Base-by-base conservation (phyloP, 2,888 invertebrate species). In the Cyrtodaria siliqua region DNA sequence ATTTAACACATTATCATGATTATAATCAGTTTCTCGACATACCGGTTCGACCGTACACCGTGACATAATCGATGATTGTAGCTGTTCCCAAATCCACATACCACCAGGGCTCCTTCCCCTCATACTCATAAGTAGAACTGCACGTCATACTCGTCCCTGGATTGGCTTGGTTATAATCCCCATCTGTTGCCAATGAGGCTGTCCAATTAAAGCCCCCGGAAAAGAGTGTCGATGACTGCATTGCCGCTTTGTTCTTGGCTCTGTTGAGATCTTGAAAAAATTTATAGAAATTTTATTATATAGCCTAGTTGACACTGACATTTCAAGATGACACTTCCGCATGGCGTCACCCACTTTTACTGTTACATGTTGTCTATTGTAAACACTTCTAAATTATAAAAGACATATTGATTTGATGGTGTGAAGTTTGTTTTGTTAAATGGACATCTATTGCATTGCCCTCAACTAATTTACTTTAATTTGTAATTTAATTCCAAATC, bases 191-290 rank as follows among this genome's bases (percentile, higher is more conserved):
- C 2, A 66, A 18, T 0, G 38, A 52, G 3, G 79, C 49, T 14
- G 42, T 63, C 67, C 61, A 74, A 20, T 20, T 1, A 26, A 79
- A 73, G 0, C 68, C 70, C 16, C 26, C 38, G 8, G 33, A 20
- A 16, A 26, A 12, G n/a, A 42, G 12, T 4, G 74, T 71, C 0
- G 63, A 60, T 14, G 79, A 79, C 38, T 79, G 79, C 1, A 14
- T 57, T 1, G 79, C 47, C 9, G 49, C 52, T 49, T 74, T 79
- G 6, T 56, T 64, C 38, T 33, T 62, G 12, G 79, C 74, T 18
- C 70, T 42, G 26, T 74, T 79, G 18, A 59, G 49, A 29, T 79
- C 79, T 79, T n/a, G n/a, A n/a, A n/a, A n/a, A n/a, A n/a, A n/a
- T n/a, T n/a, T n/a, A n/a, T n/a, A n/a, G n/a, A n/a, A n/a, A n/a